Evolutionary conservation across 2,113 vertebrate genomes (phyloP).

Genomic region (Grantiella picta): DNA sequence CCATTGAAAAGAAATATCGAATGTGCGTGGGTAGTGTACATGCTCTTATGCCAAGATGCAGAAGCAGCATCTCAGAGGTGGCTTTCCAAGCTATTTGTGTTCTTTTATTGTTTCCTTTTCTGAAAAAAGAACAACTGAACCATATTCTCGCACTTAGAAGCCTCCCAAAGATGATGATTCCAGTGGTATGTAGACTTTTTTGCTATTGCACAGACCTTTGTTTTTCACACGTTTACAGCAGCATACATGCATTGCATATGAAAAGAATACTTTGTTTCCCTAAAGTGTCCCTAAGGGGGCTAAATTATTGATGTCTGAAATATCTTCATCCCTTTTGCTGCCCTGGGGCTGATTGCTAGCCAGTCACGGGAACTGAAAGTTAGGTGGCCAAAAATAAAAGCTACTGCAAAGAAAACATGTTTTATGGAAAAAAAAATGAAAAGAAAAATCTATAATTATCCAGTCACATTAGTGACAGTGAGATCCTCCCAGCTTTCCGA

Average conservation of each 20-base stretch:
- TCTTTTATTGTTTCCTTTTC: neutral
- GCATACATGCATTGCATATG: neutral
- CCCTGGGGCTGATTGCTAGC: neutral
- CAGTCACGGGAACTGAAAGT: neutral
- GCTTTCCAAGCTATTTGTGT: neutral
- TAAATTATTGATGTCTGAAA: conserved; percentile 23
- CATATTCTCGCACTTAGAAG: neutral
- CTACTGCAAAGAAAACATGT: neutral
- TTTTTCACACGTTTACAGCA: neutral
- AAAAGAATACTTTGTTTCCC: neutral
- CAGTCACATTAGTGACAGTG: neutral
- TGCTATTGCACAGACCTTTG: neutral
- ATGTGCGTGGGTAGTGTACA: neutral
- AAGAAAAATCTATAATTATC: conserved; percentile 15
- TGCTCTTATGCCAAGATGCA: neutral
- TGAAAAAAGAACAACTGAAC: neutral
- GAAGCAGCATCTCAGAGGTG: neutral
- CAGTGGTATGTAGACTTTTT: neutral
- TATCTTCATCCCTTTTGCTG: neutral
- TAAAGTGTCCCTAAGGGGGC: neutral
- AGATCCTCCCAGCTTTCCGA: conserved; percentile 31
- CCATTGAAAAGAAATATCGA: neutral
- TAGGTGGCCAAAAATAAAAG: conserved; percentile 45
- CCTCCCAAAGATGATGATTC: neutral
- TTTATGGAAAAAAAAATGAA: neutral